Evolutionary conservation across 2,113 vertebrate genomes (phyloP).

Genomic region (Mustela nigripes): DNA sequence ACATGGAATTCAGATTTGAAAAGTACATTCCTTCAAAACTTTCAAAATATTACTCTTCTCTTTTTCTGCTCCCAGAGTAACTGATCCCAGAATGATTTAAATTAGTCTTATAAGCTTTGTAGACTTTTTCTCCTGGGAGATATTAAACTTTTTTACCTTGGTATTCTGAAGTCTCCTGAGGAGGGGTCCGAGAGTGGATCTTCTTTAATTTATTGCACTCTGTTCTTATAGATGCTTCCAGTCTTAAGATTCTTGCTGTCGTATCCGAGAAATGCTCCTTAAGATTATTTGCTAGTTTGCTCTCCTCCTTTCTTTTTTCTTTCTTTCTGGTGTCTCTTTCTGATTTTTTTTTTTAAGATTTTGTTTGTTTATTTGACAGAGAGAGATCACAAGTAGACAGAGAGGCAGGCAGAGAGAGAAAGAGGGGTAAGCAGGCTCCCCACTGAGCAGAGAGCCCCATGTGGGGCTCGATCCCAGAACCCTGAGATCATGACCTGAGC

Average conservation of each 20-base stretch:
- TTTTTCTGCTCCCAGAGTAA: slow-evolving; percentile 7
- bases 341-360: background rate
- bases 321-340: background rate
- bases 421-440: no score
- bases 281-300: background rate
- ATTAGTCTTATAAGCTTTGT: slow-evolving; percentile 31
- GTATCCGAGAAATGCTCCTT: slow-evolving; percentile 21
- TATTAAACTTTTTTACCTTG: slow-evolving; percentile 34
- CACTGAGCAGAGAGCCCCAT: no score
- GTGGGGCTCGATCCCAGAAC: no score
- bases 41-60: background rate
- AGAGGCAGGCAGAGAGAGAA: no score
- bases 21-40: background rate
- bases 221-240: slow-evolving; percentile 23
- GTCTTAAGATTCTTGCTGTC: slow-evolving; percentile 23
- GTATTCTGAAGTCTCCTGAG: slow-evolving; percentile 48
- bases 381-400: no score
- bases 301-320: background rate
- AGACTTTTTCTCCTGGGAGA: slow-evolving; percentile 40
- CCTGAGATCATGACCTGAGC: no score
- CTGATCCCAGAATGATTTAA: slow-evolving; percentile 40
- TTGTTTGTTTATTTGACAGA: no score
- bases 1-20: slow-evolving; percentile 45
- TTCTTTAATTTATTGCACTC: slow-evolving; percentile 57
- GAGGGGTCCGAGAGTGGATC: background rate